phyloP scores from a whole-genome alignment of 2,888 invertebrate species.

The Agrochola lota region DNA sequence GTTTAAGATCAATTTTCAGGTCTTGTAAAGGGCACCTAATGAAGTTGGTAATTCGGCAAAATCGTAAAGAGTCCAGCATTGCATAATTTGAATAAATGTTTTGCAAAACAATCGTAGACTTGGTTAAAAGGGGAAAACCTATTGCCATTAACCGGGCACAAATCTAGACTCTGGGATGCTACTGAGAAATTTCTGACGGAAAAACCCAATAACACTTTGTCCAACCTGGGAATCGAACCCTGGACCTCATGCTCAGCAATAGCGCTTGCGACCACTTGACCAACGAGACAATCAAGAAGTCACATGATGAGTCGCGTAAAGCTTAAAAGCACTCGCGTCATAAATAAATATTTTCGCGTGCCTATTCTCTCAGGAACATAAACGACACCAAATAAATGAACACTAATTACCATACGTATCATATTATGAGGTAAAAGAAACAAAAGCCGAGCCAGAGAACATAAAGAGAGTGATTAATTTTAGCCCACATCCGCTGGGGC shows the following conservation, averaged over 20 bases:
- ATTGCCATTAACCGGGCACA: background rate
- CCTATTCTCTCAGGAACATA: background rate
- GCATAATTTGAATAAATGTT: background rate
- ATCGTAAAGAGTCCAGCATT: background rate
- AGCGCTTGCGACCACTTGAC: background rate
- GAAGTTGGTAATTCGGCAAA: background rate
- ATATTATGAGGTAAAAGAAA: constrained; percentile 29
- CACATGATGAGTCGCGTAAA: background rate
- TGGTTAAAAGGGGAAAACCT: too few species aligned
- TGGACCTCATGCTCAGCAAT: background rate
- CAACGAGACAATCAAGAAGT: background rate
- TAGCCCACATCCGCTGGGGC: constrained; percentile 44
- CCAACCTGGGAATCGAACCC: background rate
- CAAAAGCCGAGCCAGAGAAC: constrained; percentile 20
- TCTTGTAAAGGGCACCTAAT: background rate
- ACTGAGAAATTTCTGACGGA: background rate
- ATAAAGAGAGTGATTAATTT: constrained; percentile 47
- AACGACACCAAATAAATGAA: constrained; percentile 24
- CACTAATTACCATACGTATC: constrained; percentile 27
- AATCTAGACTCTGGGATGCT: background rate
- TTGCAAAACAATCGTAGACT: background rate
- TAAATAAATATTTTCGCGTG: background rate
- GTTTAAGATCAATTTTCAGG: background rate
- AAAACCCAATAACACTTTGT: background rate
- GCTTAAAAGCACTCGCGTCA: background rate